A percentile compares a stretch with the other conserved stretches of the same genome.
Evolutionary conservation across 2,888 invertebrate genomes (phyloP).

Genomic region (Coleophora flavipennella): DNA sequence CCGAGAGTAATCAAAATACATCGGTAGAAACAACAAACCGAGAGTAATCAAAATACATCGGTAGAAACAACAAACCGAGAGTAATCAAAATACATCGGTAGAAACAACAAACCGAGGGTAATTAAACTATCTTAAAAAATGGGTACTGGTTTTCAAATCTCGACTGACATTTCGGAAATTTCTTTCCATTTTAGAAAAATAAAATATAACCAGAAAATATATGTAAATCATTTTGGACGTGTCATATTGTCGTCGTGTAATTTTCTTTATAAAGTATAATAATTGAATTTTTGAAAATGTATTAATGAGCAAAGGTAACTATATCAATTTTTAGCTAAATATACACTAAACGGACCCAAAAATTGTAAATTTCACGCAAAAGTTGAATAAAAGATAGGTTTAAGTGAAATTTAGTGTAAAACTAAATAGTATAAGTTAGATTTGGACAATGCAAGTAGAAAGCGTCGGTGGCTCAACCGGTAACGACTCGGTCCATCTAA

Average conservation of each 20-base stretch:
- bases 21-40: too few relatives aligned
- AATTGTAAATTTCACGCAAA: constrained; percentile 45
- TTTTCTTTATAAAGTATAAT: constrained; percentile 10
- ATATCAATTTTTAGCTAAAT: constrained; percentile 30
- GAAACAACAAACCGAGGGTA: too few relatives aligned
- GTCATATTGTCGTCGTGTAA: constrained; percentile 18
- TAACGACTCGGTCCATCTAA: too few relatives aligned
- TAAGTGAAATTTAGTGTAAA: constrained; percentile 39
- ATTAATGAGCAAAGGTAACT: constrained; percentile 16
- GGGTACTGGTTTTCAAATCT: constrained; percentile 38
- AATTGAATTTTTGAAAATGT: constrained; percentile 16
- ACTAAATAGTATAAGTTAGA: constrained; percentile 34
- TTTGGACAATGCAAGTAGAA: constrained; percentile 30
- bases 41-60: too few relatives aligned
- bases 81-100: too few relatives aligned
- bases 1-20: too few relatives aligned
- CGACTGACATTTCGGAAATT: constrained; percentile 29
- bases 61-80: too few relatives aligned
- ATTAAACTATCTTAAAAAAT: constrained; percentile 17
- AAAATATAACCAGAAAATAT: constrained; percentile 30
- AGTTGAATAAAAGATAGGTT: constrained; percentile 43
- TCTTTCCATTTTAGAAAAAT: too few relatives aligned
- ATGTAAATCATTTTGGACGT: constrained; percentile 47
- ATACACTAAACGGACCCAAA: constrained; percentile 55
- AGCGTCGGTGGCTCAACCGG: too few relatives aligned